Evolutionary conservation across 2,888 invertebrate genomes (phyloP).

Genomic region (Latrodectus elegans): DNA sequence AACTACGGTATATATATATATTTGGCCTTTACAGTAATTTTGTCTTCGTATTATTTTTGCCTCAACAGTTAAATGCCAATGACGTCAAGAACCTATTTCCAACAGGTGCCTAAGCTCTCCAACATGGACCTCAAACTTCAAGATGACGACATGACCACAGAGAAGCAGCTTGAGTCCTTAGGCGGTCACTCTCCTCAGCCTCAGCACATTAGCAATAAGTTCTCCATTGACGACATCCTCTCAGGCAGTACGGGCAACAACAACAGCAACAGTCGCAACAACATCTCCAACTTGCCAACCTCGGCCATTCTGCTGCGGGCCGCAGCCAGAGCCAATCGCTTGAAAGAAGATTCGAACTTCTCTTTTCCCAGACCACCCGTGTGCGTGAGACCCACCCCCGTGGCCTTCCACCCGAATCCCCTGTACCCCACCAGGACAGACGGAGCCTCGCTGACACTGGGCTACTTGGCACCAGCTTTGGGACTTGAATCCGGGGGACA

Average conservation of each 20-base stretch:
- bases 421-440: slow-evolving; percentile 38
- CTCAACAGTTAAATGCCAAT: not conserved
- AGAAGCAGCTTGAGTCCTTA: slow-evolving; percentile 44
- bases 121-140: slow-evolving; percentile 57
- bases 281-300: slow-evolving; percentile 30
- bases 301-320: slow-evolving; percentile 60
- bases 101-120: slow-evolving; percentile 43
- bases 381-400: slow-evolving; percentile 60
- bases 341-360: slow-evolving; percentile 41
- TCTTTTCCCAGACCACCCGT: slow-evolving; percentile 39
- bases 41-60: too few relatives aligned
- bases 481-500: slow-evolving; percentile 28
- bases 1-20: too few relatives aligned
- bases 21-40: too few relatives aligned
- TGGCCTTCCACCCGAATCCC: slow-evolving; percentile 54
- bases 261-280: slow-evolving; percentile 13
- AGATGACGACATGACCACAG: slow-evolving; percentile 50
- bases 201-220: slow-evolving; percentile 46
- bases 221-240: slow-evolving; percentile 67
- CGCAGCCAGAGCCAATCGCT: slow-evolving; percentile 52
- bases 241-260: slow-evolving; percentile 29
- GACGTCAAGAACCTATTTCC: slow-evolving; percentile 40
- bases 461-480: slow-evolving; percentile 56
- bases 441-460: slow-evolving; percentile 38
- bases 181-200: slow-evolving; percentile 25